Evolutionary conservation across 2,113 vertebrate genomes (phyloP).

Genomic region (Python bivittatus): DNA sequence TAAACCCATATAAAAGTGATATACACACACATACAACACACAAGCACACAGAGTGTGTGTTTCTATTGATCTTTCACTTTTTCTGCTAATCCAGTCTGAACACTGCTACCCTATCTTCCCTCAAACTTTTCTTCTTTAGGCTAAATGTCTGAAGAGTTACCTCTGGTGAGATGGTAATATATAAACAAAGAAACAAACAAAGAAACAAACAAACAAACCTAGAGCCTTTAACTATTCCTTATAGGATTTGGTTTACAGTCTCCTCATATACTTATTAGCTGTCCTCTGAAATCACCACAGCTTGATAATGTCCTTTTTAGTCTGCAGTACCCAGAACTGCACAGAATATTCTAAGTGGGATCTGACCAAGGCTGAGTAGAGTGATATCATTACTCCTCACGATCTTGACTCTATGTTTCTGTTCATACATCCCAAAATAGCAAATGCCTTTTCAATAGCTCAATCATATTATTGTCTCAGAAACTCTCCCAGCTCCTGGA

Average conservation of each 20-base stretch:
- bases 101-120: neutral
- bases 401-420: neutral
- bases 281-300: neutral
- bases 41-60: too few relatives aligned
- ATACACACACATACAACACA: too few relatives aligned
- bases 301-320: neutral
- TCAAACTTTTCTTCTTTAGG: neutral
- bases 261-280: neutral
- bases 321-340: neutral
- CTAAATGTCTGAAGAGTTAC: too few relatives aligned
- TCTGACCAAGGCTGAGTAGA: neutral
- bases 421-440: neutral
- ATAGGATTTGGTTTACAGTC: neutral
- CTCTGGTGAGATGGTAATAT: too few relatives aligned
- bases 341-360: neutral
- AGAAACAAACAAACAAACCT: too few relatives aligned
- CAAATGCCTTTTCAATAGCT: neutral
- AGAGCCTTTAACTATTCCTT: neutral
- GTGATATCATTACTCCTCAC: neutral
- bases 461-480: neutral
- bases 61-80: too few relatives aligned
- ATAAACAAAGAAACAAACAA: too few relatives aligned
- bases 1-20: too few relatives aligned
- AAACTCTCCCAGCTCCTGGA: neutral
- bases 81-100: too few relatives aligned